Conservation (phyloP, 2,797 vertebrate genomes). For the Euthynnus affinis region DNA sequence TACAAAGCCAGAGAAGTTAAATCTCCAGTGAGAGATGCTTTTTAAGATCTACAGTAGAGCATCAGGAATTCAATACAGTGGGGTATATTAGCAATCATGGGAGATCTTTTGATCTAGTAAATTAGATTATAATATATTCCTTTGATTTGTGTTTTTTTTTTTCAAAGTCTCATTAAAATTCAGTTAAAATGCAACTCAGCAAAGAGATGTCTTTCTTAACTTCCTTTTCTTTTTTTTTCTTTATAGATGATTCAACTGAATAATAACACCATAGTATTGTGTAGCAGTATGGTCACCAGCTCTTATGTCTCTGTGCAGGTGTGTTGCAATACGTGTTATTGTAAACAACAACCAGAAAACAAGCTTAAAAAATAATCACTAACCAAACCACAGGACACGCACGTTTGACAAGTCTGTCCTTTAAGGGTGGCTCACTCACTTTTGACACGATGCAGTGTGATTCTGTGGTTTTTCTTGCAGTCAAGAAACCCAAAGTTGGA, state of each 20-base stretch:
- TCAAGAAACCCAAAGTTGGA: constrained; percentile 58
- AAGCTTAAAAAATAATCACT: constrained; percentile 30
- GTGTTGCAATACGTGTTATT: background rate
- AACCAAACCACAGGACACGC: constrained; percentile 53
- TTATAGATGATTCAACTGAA: constrained; percentile 37
- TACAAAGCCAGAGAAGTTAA: constrained; percentile 64
- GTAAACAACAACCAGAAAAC: constrained; percentile 40
- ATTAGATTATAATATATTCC: constrained; percentile 88
- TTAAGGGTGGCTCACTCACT: constrained; percentile 24
- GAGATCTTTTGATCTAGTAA: constrained; percentile 85
- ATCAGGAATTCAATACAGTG: constrained; percentile 78
- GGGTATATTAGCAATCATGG: constrained; percentile 82
- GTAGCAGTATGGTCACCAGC: background rate
- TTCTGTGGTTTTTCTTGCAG: constrained; percentile 70
- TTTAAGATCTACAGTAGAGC: constrained; percentile 77
- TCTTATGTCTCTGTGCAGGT: background rate
- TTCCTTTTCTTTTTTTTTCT: constrained; percentile 58
- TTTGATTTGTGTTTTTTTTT: constrained; percentile 81
- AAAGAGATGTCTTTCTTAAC: constrained; percentile 82
- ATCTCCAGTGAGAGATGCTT: constrained; percentile 74
- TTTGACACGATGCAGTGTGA: constrained; percentile 52
- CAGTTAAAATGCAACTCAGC: constrained; percentile 82
- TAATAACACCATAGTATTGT: constrained; percentile 8
- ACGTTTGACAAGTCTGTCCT: constrained; percentile 12
- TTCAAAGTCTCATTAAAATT: constrained; percentile 81